Evolutionary conservation across 2,113 vertebrate species (phyloP), one percentile per base, ranked within the genome.

Genomic region (zebrafish (Danio rerio)): DNA sequence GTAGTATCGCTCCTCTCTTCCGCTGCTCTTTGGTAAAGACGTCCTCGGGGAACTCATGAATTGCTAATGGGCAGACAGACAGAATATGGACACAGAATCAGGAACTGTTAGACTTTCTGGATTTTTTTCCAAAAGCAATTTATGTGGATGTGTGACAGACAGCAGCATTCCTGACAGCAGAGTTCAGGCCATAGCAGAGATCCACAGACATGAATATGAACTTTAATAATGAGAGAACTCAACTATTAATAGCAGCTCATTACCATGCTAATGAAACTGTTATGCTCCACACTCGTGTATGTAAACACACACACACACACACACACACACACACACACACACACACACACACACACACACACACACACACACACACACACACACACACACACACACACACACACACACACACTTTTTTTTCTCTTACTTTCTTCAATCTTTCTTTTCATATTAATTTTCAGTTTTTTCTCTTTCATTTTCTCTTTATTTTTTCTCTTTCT

Each of bases 1-100:
- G 92, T 7, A 89, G 81, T 50, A 95, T 91, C 0, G 94, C 94
- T 2, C 94, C 94, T 1, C 86, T 87, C 71, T 89, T 89, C 84
- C 91, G 87, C 89, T 94, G 89, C 85, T 93, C 93, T 91, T 92
- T 93, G 53, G 89, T 92, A 21, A 95, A 95, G 81, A 94, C 90
- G 91, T 94, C 93, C 78, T 90, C 84, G 12, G 94, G 94, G 88
- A 95, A 95, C 88, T 95, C 94, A 58, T 94, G 92, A 87, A 95
- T 93, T 56, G 93, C 93, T 94, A 86, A 6, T 31, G 49, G 55
- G 52, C 58, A 76, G 52, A 70, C 10, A 77, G 2, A 58, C n/a
- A 74, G 7, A 20, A 18, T 76, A 53, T 52, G 7, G 21, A 53
- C 18, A 72, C 20, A 12, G 6, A 52, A 31, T 53, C 49, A 53